A percentile compares a stretch with the other conserved stretches of the same genome.
These are phyloP conservation scores for Nineta flava DNA, from an alignment of 2,888 invertebrate species.

Conservation along the genomic window DNA sequence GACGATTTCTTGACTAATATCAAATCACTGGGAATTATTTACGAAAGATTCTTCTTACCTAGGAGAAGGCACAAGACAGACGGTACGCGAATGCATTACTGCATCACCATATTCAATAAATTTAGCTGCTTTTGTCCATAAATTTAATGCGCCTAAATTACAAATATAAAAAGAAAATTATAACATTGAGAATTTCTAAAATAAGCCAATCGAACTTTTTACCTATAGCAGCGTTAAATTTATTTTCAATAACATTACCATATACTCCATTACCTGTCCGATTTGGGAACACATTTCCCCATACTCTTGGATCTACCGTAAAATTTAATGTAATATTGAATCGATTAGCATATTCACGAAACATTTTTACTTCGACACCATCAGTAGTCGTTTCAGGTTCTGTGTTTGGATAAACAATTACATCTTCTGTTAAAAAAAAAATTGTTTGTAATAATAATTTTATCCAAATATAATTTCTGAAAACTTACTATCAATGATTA, in stretches of 20 bases:
- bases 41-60: constrained; percentile 28
- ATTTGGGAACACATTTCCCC: constrained; percentile 51
- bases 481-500: too few relatives aligned
- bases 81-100: constrained; percentile 43
- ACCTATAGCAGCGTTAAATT: constrained; percentile 45
- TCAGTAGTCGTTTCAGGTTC: constrained; percentile 21
- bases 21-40: too few relatives aligned
- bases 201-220: constrained; percentile 9
- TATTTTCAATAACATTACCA: constrained; percentile 42
- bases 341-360: constrained; percentile 31
- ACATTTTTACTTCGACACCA: constrained; percentile 37
- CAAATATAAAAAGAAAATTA: too few relatives aligned
- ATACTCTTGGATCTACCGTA: constrained; percentile 36
- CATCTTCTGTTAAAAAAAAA: neutral
- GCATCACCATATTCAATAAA: constrained; percentile 45
- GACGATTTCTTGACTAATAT: too few relatives aligned
- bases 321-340: constrained; percentile 30
- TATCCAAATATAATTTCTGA: too few relatives aligned
- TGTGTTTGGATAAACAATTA: neutral
- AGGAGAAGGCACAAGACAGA: constrained; percentile 52
- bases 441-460: too few relatives aligned
- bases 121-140: constrained; percentile 43
- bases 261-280: constrained; percentile 46
- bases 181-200: neutral
- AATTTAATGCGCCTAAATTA: constrained; percentile 30